Conservation (phyloP, 2,888 invertebrate species). For the Cloeon dipterum region DNA sequence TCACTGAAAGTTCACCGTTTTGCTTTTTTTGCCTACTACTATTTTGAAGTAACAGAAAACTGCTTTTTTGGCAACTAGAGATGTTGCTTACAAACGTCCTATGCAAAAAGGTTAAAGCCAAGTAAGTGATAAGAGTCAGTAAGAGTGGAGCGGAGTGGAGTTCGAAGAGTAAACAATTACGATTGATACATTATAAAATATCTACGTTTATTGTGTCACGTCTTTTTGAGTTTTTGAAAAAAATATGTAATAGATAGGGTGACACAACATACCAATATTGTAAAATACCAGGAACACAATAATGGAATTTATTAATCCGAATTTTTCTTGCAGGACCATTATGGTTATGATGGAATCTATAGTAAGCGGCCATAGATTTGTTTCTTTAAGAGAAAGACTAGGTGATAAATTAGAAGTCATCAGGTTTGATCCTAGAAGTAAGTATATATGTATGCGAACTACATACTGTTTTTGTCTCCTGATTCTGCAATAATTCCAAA, state of each 20-base stretch:
- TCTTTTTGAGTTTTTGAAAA: not conserved
- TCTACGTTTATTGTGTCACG: not conserved
- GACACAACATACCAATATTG: conserved; percentile 4
- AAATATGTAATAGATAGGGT: not conserved
- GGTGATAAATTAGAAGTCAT: conserved; percentile 56
- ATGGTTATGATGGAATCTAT: conserved; percentile 62
- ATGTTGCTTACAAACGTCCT: conserved; percentile 50
- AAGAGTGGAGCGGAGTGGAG: not conserved
- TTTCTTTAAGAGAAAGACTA: conserved; percentile 40
- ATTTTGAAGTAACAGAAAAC: no score
- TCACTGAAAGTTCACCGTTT: no score
- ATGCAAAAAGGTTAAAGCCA: conserved; percentile 50
- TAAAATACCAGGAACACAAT: conserved; percentile 3
- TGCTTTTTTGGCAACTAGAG: no score
- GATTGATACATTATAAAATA: conserved; percentile 1
- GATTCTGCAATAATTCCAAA: no score
- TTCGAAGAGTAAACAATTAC: not conserved
- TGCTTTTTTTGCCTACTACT: no score
- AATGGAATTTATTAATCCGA: conserved; percentile 14
- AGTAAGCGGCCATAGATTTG: conserved; percentile 49
- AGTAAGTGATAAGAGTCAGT: conserved; percentile 27
- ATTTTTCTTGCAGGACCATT: conserved; percentile 42
- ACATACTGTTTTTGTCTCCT: not conserved
- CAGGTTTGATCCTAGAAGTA: conserved; percentile 56
- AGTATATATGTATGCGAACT: conserved; percentile 18